These are phyloP conservation scores for Merops nubicus DNA, from an alignment of 2,113 vertebrate species.

Conservation along the genomic window DNA sequence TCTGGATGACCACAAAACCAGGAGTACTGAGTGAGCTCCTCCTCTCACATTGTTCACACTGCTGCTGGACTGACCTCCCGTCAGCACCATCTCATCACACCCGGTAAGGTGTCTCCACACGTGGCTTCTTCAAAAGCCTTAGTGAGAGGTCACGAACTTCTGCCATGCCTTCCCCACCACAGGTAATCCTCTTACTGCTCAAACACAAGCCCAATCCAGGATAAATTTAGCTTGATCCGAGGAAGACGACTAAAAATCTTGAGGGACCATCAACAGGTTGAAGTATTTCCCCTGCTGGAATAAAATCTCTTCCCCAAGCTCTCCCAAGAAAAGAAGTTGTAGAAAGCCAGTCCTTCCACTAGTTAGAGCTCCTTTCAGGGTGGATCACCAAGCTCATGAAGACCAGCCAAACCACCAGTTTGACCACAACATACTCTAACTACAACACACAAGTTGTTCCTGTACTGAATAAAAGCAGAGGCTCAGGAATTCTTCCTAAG, in stretches of 20 bases:
- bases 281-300: not conserved
- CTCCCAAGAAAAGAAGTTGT: not conserved
- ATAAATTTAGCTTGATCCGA: slow-evolving; percentile 49
- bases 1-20: not conserved
- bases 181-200: slow-evolving; percentile 52
- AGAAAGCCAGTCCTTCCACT: not conserved
- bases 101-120: not conserved
- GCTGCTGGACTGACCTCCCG: not conserved
- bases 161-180: not conserved
- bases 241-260: slow-evolving; percentile 10
- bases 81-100: fast-evolving
- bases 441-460: too few relatives aligned
- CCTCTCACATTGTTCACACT: slow-evolving; percentile 4
- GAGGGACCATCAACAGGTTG: not conserved
- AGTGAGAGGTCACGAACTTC: not conserved
- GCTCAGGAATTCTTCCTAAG: too few relatives aligned
- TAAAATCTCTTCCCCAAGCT: not conserved
- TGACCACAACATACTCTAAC: too few relatives aligned
- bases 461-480: too few relatives aligned
- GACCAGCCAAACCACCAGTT: too few relatives aligned
- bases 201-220: not conserved
- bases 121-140: slow-evolving; percentile 12
- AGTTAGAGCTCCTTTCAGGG: not conserved
- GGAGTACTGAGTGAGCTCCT: not conserved
- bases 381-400: not conserved